Evolutionary conservation across 2,113 vertebrate species (phyloP), one percentile per base, ranked within the genome.

Genomic region (Oreochromis spilurus): DNA sequence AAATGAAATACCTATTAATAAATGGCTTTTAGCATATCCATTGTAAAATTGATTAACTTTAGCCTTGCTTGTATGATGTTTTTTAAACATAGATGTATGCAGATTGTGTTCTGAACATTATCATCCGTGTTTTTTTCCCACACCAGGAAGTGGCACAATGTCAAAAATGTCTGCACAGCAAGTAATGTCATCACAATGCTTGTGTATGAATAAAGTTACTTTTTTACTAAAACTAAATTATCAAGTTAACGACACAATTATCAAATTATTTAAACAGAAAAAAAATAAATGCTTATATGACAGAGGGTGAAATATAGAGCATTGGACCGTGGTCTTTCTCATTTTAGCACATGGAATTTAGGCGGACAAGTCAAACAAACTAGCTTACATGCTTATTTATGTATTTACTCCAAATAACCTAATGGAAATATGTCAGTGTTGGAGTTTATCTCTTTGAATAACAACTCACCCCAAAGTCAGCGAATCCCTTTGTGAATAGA

Each of bases 11-110:
- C 0, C 58, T 11, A 34, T 17, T 2, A 36, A 62, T 38, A 38
- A 65, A 38, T 65, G 60, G 2, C 17, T 21, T 38, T 38, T 38
- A 38, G 60, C 19, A 2, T 65, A 65, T 5, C 34, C 34, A 38
- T n/a, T 1, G 0, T 65, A 65, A 65, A 65, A 0, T 2, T 5
- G 6, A 65, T n/a, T n/a, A n/a, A 65, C 1, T 5, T 65, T 38
- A 2, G n/a, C 19, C 60, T 12, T 65, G 17, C 2, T 21, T 65
- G 34, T 65, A 38, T 1, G 19, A 1, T 65, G 19, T 65, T 38
- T 38, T 9, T 34, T 62, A 62, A 65, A 38, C 60, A 65, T 10
- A 38, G 34, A 38, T 38, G 31, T 9, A 38, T 65, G 60, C 34
- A 21, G 19, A 38, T 65, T 21, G 34, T 38, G 34, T 38, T 40